phyloP scores from a whole-genome alignment of 2,888 invertebrate genomes.

The Acheta domesticus region DNA sequence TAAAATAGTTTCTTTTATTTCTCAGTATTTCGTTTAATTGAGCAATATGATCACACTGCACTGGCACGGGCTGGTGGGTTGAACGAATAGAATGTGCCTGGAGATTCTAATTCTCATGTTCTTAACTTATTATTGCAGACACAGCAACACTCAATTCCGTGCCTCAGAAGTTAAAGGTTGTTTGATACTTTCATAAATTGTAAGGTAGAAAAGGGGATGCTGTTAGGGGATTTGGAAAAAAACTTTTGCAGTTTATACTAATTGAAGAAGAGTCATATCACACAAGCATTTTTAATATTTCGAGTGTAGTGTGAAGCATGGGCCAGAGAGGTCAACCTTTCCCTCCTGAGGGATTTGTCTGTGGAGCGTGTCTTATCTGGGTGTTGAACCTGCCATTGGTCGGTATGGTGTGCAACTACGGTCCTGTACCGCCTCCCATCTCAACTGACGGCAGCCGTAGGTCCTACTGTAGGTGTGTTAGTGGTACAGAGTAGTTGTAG shows the following conservation, averaged over 20 bases:
- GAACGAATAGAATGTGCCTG: neutral
- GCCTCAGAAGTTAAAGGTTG: neutral
- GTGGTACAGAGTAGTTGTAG: slow-evolving; percentile 19
- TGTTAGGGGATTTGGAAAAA: too few relatives aligned
- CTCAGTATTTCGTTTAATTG: neutral
- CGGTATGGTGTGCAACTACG: neutral
- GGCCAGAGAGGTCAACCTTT: too few relatives aligned
- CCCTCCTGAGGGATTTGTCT: too few relatives aligned
- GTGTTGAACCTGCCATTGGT: neutral
- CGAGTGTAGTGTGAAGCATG: too few relatives aligned
- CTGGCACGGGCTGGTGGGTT: neutral
- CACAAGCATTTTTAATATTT: too few relatives aligned
- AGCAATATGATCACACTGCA: neutral
- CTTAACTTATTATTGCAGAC: neutral
- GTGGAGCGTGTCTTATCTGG: too few relatives aligned
- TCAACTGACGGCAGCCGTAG: slow-evolving; percentile 23
- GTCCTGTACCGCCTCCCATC: neutral
- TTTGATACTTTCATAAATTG: neutral
- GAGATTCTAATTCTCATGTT: neutral
- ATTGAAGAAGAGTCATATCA: too few relatives aligned
- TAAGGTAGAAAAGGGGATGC: too few relatives aligned
- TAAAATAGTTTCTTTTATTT: neutral
- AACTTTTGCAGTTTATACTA: too few relatives aligned
- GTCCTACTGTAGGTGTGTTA: slow-evolving; percentile 22
- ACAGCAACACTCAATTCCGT: neutral